A percentile compares a stretch with the other conserved stretches of the same genome.
These are phyloP conservation scores for Polypedilum pembai DNA, from an alignment of 1,140 invertebrate genomes.

Conservation along the genomic window DNA sequence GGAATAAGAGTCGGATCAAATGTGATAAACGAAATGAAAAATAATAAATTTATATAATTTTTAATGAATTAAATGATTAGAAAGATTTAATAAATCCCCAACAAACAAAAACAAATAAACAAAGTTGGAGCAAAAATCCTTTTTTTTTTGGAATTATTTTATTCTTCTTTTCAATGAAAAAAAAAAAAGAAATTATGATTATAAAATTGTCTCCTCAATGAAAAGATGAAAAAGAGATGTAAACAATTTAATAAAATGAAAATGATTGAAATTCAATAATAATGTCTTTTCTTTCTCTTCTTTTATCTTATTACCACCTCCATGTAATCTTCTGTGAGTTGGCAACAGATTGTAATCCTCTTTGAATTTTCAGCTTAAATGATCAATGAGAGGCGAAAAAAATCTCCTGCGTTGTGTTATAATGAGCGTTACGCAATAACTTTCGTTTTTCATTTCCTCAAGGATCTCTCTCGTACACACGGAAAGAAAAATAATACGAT, in stretches of 20 bases:
- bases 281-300: background rate
- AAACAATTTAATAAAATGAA: constrained; percentile 20
- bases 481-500: too few relatives aligned
- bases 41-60: constrained; percentile 2
- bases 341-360: too few relatives aligned
- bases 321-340: background rate
- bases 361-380: too few relatives aligned
- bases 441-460: too few relatives aligned
- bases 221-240: background rate
- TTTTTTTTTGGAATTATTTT: constrained; percentile 12
- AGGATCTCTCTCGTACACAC: too few relatives aligned
- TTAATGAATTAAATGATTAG: background rate
- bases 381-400: too few relatives aligned
- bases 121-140: background rate
- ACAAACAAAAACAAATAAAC: background rate
- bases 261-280: constrained; percentile 1
- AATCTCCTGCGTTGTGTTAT: too few relatives aligned
- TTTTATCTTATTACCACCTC: background rate
- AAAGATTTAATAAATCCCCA: background rate
- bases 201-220: background rate
- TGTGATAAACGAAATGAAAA: constrained; percentile 5
- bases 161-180: background rate
- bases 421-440: too few relatives aligned
- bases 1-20: background rate
- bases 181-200: background rate